phyloP scores from a whole-genome alignment of 2,888 invertebrate genomes.

The Euclidia mi region DNA sequence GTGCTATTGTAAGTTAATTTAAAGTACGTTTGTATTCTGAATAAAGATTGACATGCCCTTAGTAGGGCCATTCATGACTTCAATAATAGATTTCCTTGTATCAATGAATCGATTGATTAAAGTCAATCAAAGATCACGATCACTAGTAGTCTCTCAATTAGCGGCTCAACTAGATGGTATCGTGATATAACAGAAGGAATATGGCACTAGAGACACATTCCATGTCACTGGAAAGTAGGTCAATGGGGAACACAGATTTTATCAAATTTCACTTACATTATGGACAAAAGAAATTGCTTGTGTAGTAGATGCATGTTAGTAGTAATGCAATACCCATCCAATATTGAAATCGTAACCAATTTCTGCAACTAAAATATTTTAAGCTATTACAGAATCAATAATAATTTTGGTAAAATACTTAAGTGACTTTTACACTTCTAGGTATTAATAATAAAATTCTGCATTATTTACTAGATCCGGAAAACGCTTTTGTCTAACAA shows the following conservation, averaged over 20 bases:
- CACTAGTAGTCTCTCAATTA: conserved; percentile 37
- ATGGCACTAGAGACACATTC: neutral
- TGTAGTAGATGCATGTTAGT: too few relatives aligned
- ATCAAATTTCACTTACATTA: too few relatives aligned
- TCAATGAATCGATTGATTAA: conserved; percentile 52
- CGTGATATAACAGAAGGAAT: neutral
- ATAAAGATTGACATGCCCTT: conserved; percentile 25
- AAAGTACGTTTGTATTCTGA: conserved; percentile 14
- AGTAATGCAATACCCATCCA: too few relatives aligned
- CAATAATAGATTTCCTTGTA: conserved; percentile 38
- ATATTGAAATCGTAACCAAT: too few relatives aligned
- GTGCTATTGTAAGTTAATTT: conserved; percentile 4
- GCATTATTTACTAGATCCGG: too few relatives aligned
- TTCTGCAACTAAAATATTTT: too few relatives aligned
- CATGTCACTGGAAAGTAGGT: neutral
- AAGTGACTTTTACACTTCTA: too few relatives aligned
- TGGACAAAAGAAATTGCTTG: too few relatives aligned
- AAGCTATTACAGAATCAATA: too few relatives aligned
- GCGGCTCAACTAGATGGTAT: conserved; percentile 12
- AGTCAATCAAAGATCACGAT: conserved; percentile 58
- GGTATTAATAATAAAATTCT: too few relatives aligned
- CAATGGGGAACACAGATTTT: too few relatives aligned
- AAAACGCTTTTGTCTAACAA: neutral
- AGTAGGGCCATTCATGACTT: conserved; percentile 40
- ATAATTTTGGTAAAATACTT: too few relatives aligned